phyloP scores from a whole-genome alignment of 2,797 vertebrate genomes.

The Rhincodon typus region DNA sequence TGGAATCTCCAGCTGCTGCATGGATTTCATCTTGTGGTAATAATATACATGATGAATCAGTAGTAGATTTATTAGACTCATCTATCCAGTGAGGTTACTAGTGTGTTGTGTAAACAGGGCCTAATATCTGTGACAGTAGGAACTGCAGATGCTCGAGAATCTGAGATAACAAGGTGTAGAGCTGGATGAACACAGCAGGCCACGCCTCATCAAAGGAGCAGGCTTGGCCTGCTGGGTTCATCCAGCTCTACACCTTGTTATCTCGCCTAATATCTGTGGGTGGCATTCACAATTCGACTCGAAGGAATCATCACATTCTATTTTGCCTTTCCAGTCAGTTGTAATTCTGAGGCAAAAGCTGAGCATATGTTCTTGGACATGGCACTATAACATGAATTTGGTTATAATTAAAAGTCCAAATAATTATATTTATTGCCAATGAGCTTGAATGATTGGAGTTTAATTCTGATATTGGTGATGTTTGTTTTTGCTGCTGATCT shows the following conservation, averaged over 20 bases:
- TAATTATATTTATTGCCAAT: not conserved
- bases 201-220: no score
- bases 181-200: no score
- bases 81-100: not conserved
- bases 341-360: not conserved
- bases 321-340: not conserved
- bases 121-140: constrained; percentile 20
- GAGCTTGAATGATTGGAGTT: not conserved
- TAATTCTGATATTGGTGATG: not conserved
- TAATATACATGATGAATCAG: not conserved
- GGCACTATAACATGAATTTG: not conserved
- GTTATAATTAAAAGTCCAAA: not conserved
- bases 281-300: constrained; percentile 11
- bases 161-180: no score
- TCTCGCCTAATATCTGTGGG: constrained; percentile 9
- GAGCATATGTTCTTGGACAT: not conserved
- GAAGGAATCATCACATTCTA: not conserved
- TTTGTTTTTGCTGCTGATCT: not conserved
- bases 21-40: not conserved
- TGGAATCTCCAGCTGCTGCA: constrained; percentile 6
- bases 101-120: constrained; percentile 13
- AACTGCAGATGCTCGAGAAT: no score
- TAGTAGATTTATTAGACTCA: constrained; percentile 13
- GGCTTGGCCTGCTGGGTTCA: no score
- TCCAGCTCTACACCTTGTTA: no score